Evolutionary conservation across 2,888 invertebrate genomes (phyloP).

Genomic region (Tenthredo mesomela): DNA sequence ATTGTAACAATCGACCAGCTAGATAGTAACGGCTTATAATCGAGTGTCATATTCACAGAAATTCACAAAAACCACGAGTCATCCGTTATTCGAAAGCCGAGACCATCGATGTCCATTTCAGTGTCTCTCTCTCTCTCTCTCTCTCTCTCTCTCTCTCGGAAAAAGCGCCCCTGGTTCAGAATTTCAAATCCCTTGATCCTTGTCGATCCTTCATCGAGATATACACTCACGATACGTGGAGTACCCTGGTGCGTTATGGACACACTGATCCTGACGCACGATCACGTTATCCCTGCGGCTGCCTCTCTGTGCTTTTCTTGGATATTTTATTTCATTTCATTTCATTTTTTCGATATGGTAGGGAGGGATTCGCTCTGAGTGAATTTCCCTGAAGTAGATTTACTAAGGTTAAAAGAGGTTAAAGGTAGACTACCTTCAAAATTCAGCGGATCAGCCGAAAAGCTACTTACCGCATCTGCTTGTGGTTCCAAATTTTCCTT

Average conservation of each 20-base stretch:
- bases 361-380: slow-evolving; percentile 4
- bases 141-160: not conserved
- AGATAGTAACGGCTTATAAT: too few species aligned
- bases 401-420: slow-evolving; percentile 26
- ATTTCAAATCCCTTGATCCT: slow-evolving; percentile 64
- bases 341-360: slow-evolving; percentile 15
- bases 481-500: not conserved
- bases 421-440: slow-evolving; percentile 16
- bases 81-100: slow-evolving; percentile 2
- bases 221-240: slow-evolving; percentile 63
- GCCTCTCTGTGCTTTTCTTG: slow-evolving; percentile 10
- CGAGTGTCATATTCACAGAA: not conserved
- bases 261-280: slow-evolving; percentile 68
- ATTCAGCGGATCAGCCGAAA: slow-evolving; percentile 26
- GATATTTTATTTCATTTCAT: slow-evolving; percentile 30
- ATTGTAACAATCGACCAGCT: not conserved
- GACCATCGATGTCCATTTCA: slow-evolving; percentile 27
- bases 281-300: slow-evolving; percentile 53
- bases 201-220: slow-evolving; percentile 69
- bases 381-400: slow-evolving; percentile 31
- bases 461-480: slow-evolving; percentile 17
- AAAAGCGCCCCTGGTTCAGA: slow-evolving; percentile 15
- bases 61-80: too few species aligned
- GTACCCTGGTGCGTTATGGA: slow-evolving; percentile 66
- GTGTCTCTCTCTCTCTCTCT: not conserved